Conservation (phyloP, 2,888 invertebrate genomes). For the Oscheius sp. region DNA sequence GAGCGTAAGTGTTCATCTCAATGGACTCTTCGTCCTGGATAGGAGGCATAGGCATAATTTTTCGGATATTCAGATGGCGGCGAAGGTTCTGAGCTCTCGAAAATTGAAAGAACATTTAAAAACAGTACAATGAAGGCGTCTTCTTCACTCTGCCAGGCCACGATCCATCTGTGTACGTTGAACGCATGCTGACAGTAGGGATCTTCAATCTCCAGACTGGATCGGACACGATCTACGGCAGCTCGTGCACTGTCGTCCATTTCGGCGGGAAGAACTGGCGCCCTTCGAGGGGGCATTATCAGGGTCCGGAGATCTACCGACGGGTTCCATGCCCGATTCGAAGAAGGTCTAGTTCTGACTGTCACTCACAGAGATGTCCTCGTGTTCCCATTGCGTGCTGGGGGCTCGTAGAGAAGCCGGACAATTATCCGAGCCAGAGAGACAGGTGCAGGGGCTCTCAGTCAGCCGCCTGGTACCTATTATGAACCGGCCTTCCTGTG, state of each 20-base stretch:
- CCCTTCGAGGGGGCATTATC: slow-evolving; percentile 19
- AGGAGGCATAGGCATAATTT: slow-evolving; percentile 56
- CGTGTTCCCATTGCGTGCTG: background rate
- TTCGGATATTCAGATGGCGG: slow-evolving; percentile 65
- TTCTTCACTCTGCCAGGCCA: slow-evolving; percentile 65
- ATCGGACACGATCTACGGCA: slow-evolving; percentile 46
- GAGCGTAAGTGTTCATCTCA: slow-evolving; percentile 55
- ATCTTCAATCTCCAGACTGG: slow-evolving; percentile 40
- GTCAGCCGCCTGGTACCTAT: slow-evolving; percentile 18
- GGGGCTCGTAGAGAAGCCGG: slow-evolving; percentile 14
- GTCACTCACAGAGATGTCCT: background rate
- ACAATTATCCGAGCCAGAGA: slow-evolving; percentile 11
- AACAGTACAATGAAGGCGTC: slow-evolving; percentile 52
- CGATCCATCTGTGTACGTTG: slow-evolving; percentile 68
- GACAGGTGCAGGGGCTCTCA: slow-evolving; percentile 22
- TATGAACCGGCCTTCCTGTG: slow-evolving; percentile 14
- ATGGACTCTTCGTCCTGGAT: slow-evolving; percentile 39
- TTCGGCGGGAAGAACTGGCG: background rate
- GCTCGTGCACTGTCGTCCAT: slow-evolving; percentile 26
- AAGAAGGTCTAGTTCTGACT: too few relatives aligned
- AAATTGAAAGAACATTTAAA: background rate
- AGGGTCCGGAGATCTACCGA: slow-evolving; percentile 33
- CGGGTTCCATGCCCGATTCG: slow-evolving; percentile 17
- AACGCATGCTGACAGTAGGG: slow-evolving; percentile 56
- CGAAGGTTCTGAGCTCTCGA: slow-evolving; percentile 48